phyloP scores from a whole-genome alignment of 2,797 vertebrate genomes.

The Pyrocephalus nanus region DNA sequence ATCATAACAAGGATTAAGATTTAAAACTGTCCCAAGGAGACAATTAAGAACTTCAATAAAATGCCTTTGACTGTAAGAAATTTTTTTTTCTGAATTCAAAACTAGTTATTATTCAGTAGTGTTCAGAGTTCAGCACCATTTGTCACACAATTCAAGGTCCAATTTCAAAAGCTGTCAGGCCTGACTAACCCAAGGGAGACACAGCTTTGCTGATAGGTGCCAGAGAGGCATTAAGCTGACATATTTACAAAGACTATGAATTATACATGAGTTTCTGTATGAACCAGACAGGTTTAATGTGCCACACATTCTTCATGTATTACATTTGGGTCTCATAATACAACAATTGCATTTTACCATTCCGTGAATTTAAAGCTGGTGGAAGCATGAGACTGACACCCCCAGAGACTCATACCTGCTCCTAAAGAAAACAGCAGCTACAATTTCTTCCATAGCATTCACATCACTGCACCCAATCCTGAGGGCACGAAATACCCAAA shows the following conservation, averaged over 20 bases:
- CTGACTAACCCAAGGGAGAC: neutral
- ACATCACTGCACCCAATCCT: neutral
- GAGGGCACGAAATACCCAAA: neutral
- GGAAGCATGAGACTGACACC: neutral
- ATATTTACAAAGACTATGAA: constrained; percentile 44
- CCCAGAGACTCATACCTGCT: neutral
- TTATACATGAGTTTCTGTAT: constrained; percentile 42
- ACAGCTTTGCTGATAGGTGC: neutral
- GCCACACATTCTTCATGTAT: neutral
- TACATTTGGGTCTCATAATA: constrained; percentile 5
- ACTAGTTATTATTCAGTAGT: neutral
- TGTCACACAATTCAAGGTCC: neutral
- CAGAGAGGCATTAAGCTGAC: neutral
- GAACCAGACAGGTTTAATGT: constrained; percentile 4
- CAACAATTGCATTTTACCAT: neutral
- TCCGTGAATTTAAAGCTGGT: neutral
- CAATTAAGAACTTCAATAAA: neutral
- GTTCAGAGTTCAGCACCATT: neutral
- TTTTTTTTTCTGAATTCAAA: neutral
- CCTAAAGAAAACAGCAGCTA: neutral
- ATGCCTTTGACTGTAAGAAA: neutral
- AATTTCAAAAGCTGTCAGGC: constrained; percentile 4
- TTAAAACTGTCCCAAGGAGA: neutral
- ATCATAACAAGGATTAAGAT: neutral
- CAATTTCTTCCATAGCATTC: neutral